Conservation (phyloP, 64 coral and sea anemone species). For the Montipora cactus region DNA sequence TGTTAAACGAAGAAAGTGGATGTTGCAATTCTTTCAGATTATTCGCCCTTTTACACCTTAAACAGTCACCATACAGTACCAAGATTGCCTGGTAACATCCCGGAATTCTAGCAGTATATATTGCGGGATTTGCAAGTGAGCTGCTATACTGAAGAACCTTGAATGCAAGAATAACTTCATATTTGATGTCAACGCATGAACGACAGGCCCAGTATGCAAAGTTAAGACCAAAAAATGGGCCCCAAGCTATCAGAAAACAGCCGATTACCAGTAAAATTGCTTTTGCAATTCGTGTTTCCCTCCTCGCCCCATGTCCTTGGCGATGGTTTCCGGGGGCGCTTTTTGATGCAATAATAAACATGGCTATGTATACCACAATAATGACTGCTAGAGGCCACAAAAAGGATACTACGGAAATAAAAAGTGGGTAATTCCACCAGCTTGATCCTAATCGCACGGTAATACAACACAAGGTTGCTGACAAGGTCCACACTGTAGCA, state of each 20-base stretch:
- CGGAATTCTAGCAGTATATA: constrained; percentile 68
- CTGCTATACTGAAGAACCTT: constrained; percentile 81
- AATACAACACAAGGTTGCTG: constrained; percentile 39
- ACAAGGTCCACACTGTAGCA: constrained; percentile 54
- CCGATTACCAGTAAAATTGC: constrained; percentile 69
- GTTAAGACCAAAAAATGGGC: constrained; percentile 67
- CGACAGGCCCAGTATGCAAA: constrained; percentile 74
- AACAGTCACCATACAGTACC: constrained; percentile 22
- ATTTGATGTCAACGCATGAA: constrained; percentile 59
- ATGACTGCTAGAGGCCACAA: constrained; percentile 61
- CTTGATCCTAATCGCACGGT: constrained; percentile 55
- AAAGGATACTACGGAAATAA: constrained; percentile 42
- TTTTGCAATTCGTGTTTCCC: constrained; percentile 61
- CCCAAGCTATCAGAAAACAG: constrained; percentile 70
- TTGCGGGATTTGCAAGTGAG: constrained; percentile 67
- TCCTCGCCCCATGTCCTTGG: background rate
- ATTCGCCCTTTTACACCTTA: background rate
- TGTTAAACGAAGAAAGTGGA: background rate
- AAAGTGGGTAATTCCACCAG: constrained; percentile 69
- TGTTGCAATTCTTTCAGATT: background rate
- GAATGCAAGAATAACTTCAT: constrained; percentile 64
- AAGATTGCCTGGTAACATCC: constrained; percentile 67
- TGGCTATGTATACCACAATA: constrained; percentile 61
- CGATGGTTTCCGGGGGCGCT: constrained; percentile 32
- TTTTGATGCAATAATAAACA: constrained; percentile 66